Evolutionary conservation across 2,888 invertebrate genomes (phyloP).

Genomic region (Drosophila infuscata): DNA sequence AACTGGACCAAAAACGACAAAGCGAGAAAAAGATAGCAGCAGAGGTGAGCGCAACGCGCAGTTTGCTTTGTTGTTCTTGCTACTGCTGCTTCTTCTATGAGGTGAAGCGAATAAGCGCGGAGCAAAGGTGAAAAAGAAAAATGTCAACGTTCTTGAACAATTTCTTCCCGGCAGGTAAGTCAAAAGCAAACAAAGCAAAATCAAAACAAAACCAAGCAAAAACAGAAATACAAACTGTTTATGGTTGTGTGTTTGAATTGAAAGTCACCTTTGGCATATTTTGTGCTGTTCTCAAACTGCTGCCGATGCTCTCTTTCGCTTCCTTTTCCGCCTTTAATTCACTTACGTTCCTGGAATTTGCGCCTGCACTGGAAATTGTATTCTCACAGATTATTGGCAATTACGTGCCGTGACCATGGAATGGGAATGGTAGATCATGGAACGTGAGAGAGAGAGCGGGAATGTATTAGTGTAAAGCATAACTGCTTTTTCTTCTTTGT

Average conservation of each 20-base stretch:
- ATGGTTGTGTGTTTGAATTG: slow-evolving; percentile 46
- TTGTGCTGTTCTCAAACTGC: slow-evolving; percentile 33
- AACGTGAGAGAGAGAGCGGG: slow-evolving; percentile 12
- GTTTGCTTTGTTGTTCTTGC: slow-evolving; percentile 35
- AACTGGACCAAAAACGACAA: slow-evolving; percentile 34
- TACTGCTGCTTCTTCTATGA: slow-evolving; percentile 3
- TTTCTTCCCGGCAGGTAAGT: slow-evolving; percentile 85
- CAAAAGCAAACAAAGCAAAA: slow-evolving; percentile 44
- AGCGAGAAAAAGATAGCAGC: slow-evolving; percentile 20
- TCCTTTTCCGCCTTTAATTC: slow-evolving; percentile 24
- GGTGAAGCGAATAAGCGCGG: slow-evolving; percentile 38
- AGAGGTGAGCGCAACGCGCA: slow-evolving; percentile 39
- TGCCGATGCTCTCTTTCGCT: slow-evolving; percentile 15
- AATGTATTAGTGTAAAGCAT: slow-evolving; percentile 20
- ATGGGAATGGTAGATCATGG: slow-evolving; percentile 37
- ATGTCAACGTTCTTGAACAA: slow-evolving; percentile 86
- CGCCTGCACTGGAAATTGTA: slow-evolving; percentile 58
- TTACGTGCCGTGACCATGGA: slow-evolving; percentile 66
- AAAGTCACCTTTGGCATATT: slow-evolving; percentile 80
- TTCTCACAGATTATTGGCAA: slow-evolving; percentile 69
- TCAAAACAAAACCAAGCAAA: slow-evolving; percentile 39
- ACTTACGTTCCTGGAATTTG: slow-evolving; percentile 31
- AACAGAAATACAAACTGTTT: slow-evolving; percentile 21
- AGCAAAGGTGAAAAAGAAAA: slow-evolving; percentile 70
- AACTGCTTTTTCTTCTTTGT: slow-evolving; percentile 21